phyloP scores from a whole-genome alignment of 2,113 vertebrate genomes.

The Petrocephalus zakoni region DNA sequence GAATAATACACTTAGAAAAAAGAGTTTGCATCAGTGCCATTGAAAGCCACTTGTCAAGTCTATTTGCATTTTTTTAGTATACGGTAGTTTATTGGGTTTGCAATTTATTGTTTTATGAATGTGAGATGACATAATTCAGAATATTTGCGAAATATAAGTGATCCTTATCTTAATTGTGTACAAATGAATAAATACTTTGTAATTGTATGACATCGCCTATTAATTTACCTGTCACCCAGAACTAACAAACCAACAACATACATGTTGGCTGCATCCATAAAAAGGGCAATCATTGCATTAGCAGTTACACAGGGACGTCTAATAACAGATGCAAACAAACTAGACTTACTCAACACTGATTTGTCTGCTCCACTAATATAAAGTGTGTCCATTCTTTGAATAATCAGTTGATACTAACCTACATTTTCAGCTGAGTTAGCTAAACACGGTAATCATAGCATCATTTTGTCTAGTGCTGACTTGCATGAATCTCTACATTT shows the following conservation, averaged over 20 bases:
- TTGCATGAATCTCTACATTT: not conserved
- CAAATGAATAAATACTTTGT: not conserved
- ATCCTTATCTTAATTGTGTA: not conserved
- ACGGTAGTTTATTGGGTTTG: not conserved
- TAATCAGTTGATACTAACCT: not conserved
- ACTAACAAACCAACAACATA: conserved; percentile 33
- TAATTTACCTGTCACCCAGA: not conserved
- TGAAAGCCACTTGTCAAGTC: not conserved
- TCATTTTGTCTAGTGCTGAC: not conserved
- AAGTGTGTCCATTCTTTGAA: not conserved
- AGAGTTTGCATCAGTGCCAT: not conserved
- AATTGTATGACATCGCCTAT: not conserved
- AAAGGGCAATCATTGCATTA: conserved; percentile 56
- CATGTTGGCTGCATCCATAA: conserved; percentile 46
- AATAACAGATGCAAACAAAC: not conserved
- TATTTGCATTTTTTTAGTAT: not conserved
- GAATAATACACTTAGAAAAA: not conserved
- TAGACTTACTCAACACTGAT: not conserved
- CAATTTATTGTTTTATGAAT: not conserved
- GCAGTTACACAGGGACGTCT: not conserved
- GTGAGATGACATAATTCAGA: not conserved
- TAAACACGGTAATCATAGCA: not conserved
- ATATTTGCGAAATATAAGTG: not conserved
- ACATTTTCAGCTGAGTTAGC: not conserved
- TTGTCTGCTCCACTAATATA: not conserved